phyloP scores from a whole-genome alignment of 2,113 vertebrate genomes.

The Rhizomys pruinosus region DNA sequence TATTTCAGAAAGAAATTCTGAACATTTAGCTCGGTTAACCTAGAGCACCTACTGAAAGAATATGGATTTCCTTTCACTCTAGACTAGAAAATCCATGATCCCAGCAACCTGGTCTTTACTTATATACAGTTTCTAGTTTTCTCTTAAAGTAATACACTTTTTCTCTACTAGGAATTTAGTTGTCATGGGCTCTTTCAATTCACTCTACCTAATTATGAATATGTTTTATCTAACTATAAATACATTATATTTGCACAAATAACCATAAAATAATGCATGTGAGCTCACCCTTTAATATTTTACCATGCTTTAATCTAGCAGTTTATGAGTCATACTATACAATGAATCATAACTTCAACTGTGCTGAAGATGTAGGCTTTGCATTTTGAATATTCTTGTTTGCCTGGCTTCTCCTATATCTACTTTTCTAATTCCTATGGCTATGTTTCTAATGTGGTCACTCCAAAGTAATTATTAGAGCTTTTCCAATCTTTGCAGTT shows the following conservation, averaged over 20 bases:
- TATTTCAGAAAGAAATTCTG: not conserved
- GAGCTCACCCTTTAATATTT: not conserved
- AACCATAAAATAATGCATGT: not conserved
- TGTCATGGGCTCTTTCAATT: not conserved
- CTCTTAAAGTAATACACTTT: not conserved
- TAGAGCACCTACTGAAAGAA: not conserved
- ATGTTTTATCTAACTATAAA: not conserved
- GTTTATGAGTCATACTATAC: not conserved
- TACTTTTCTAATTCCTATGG: not conserved
- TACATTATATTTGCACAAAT: not conserved
- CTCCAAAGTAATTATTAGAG: not conserved
- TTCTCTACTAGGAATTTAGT: not conserved
- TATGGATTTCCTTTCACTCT: not conserved
- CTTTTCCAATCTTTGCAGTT: not conserved
- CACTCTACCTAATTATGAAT: not conserved
- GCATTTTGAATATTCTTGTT: not conserved
- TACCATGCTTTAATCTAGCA: not conserved
- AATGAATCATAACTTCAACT: not conserved
- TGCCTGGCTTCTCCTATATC: not conserved
- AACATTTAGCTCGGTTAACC: not conserved
- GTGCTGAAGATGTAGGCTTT: not conserved
- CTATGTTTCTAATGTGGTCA: not conserved
- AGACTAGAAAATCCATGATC: rapidly evolving
- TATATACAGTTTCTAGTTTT: not conserved
- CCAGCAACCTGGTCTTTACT: not conserved